Conservation (phyloP, 1,140 invertebrate genomes). For the Zophobas atratus region DNA sequence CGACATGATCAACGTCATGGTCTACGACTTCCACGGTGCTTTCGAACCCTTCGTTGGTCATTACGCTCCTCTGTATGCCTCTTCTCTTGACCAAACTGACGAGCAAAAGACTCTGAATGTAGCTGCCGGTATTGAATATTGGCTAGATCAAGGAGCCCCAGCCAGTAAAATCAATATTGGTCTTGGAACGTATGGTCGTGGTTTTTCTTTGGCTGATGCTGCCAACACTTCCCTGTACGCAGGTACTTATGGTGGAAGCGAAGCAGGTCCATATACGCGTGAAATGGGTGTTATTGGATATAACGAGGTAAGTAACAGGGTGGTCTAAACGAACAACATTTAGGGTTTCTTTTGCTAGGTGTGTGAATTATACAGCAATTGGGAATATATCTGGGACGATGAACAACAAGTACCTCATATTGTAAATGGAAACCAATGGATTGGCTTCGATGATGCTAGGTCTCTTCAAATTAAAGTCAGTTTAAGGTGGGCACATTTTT, state of each 20-base stretch:
- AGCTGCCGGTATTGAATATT: conserved; percentile 49
- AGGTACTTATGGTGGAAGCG: conserved; percentile 69
- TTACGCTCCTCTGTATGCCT: conserved; percentile 72
- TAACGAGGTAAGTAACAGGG: conserved; percentile 69
- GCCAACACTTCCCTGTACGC: conserved; percentile 70
- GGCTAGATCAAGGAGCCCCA: conserved; percentile 67
- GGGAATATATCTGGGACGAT: conserved; percentile 31
- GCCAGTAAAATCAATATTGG: conserved; percentile 76
- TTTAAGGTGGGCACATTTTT: background rate
- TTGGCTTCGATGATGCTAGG: conserved; percentile 26
- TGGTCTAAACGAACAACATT: no score
- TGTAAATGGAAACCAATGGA: conserved; percentile 30
- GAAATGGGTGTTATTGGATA: conserved; percentile 81
- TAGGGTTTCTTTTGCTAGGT: background rate
- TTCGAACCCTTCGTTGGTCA: conserved; percentile 75
- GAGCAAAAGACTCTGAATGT: conserved; percentile 64
- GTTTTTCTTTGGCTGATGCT: conserved; percentile 72
- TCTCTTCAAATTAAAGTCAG: conserved; percentile 35
- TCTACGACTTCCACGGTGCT: conserved; percentile 78
- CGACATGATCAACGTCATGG: conserved; percentile 80
- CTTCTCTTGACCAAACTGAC: conserved; percentile 68
- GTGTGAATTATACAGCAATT: conserved; percentile 13
- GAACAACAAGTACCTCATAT: conserved; percentile 42
- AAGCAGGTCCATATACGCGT: conserved; percentile 79
- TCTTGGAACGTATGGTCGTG: conserved; percentile 77